A percentile compares a stretch with the other conserved stretches of the same genome.
These are phyloP conservation scores for Napeogenes sylphis DNA, from an alignment of 2,888 invertebrate genomes.

Conservation along the genomic window DNA sequence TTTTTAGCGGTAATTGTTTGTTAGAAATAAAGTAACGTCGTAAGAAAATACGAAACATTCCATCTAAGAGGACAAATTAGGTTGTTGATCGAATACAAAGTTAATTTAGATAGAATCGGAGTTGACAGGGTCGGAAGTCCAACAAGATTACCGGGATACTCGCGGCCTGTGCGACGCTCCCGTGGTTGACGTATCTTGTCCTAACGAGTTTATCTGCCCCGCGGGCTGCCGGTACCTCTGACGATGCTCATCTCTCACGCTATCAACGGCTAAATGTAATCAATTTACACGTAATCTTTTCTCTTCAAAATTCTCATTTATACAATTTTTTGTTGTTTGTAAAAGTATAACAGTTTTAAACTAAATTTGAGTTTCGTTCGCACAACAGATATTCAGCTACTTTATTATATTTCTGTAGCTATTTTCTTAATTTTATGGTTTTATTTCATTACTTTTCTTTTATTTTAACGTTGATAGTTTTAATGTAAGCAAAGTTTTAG, in stretches of 20 bases:
- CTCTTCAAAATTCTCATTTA: constrained; percentile 23
- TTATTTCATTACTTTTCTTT: no score
- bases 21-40: constrained; percentile 35
- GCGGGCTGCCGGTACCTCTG: constrained; percentile 60
- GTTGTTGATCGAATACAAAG: constrained; percentile 68
- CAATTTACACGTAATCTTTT: constrained; percentile 47
- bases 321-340: constrained; percentile 8
- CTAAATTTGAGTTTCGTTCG: not conserved
- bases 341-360: not conserved
- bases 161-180: constrained; percentile 51
- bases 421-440: no score
- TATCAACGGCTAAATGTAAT: constrained; percentile 62
- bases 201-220: constrained; percentile 77
- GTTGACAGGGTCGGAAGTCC: constrained; percentile 64
- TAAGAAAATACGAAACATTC: constrained; percentile 52
- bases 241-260: constrained; percentile 62
- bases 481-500: no score
- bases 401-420: no score
- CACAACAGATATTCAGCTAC: no score
- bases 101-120: constrained; percentile 68
- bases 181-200: constrained; percentile 60
- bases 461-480: no score
- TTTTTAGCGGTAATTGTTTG: constrained; percentile 50
- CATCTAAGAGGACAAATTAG: constrained; percentile 47
- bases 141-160: constrained; percentile 71